phyloP scores from a whole-genome alignment of 2,888 invertebrate species.

The Pachycephus smyrnensis region DNA sequence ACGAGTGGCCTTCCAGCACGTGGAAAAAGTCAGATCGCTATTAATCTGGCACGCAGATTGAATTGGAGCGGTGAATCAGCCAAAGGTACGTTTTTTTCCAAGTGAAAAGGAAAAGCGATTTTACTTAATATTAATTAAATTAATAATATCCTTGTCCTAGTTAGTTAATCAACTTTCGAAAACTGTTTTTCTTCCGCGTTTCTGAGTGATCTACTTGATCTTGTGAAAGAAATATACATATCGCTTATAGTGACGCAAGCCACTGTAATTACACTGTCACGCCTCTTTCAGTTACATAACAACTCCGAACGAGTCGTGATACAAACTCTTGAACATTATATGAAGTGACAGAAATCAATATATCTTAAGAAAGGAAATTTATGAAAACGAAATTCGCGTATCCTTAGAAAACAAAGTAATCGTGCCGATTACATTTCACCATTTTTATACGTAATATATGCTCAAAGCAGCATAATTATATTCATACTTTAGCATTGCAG shows the following conservation, averaged over 20 bases:
- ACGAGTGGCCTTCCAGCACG: conserved; percentile 92
- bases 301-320: neutral
- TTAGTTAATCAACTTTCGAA: neutral
- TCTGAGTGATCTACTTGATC: neutral
- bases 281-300: neutral
- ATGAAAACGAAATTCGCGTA: neutral
- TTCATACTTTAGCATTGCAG: neutral
- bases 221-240: neutral
- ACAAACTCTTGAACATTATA: neutral
- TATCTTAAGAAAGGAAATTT: neutral
- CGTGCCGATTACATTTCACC: neutral
- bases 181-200: neutral
- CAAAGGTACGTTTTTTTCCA: conserved; percentile 71
- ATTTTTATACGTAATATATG: neutral
- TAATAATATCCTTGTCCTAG: neutral
- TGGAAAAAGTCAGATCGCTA: conserved; percentile 92
- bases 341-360: neutral
- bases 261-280: neutral
- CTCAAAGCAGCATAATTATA: neutral
- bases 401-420: neutral
- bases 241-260: neutral
- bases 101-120: neutral
- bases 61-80: conserved; percentile 92
- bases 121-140: neutral
- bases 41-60: conserved; percentile 86